A percentile compares a stretch with the other conserved stretches of the same genome.
Evolutionary conservation across 1,140 invertebrate genomes (phyloP).

Genomic region (Portunus trituberculatus): DNA sequence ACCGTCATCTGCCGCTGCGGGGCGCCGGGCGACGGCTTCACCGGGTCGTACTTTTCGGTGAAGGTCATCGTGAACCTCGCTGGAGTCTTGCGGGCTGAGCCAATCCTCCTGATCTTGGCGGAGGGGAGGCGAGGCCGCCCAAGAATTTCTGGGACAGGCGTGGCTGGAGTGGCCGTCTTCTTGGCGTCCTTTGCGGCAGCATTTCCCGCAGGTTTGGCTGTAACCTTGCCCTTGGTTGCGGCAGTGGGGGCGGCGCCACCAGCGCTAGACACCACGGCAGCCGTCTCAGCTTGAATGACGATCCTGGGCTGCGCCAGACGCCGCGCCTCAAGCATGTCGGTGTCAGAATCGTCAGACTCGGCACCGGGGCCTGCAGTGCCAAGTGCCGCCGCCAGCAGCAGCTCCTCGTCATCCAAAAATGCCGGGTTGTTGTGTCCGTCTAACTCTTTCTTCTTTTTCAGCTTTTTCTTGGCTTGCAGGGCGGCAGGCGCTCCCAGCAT

Average conservation of each 20-base stretch:
- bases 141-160: constrained; percentile 30
- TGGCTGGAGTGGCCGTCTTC: background rate
- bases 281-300: constrained; percentile 58
- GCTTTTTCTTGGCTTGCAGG: constrained; percentile 46
- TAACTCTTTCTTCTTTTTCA: constrained; percentile 38
- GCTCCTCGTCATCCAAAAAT: constrained; percentile 74
- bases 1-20: background rate
- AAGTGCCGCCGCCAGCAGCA: constrained; percentile 68
- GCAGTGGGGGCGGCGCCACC: background rate
- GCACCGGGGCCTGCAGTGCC: background rate
- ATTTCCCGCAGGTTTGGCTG: background rate
- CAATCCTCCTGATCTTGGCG: constrained; percentile 66
- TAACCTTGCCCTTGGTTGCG: background rate
- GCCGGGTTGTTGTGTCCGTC: constrained; percentile 73
- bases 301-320: constrained; percentile 59
- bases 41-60: constrained; percentile 39
- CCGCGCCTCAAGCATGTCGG: constrained; percentile 60
- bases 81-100: constrained; percentile 67
- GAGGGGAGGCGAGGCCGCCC: constrained; percentile 55
- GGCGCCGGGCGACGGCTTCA: background rate
- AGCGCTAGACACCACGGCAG: background rate
- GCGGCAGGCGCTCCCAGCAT: background rate
- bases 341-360: constrained; percentile 74
- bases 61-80: constrained; percentile 71
- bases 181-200: constrained; percentile 46